Conservation (phyloP, 2,113 vertebrate genomes). For the Plectropomus leopardus region DNA sequence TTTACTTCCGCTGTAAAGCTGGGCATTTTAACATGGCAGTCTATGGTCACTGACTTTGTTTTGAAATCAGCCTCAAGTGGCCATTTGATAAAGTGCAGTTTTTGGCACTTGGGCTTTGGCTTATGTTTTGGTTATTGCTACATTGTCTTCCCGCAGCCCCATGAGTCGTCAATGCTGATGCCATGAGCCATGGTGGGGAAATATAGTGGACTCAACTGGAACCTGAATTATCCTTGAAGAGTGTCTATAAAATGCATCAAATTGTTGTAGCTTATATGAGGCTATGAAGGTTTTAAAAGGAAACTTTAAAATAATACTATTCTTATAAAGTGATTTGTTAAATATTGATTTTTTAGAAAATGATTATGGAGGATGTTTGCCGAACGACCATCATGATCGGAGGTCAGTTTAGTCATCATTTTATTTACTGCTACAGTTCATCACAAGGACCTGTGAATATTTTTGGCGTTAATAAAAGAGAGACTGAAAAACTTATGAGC, state of each 20-base stretch:
- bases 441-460: constrained; percentile 10
- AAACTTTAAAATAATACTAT: not conserved
- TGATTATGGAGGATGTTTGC: not conserved
- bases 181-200: not conserved
- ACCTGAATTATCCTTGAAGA: not conserved
- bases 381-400: not conserved
- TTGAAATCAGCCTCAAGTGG: too few species aligned
- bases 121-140: too few species aligned
- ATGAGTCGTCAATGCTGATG: too few species aligned
- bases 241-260: not conserved
- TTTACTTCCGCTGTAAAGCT: too few species aligned
- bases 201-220: not conserved
- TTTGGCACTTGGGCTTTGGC: too few species aligned
- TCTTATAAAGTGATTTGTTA: not conserved
- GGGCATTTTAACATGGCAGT: too few species aligned
- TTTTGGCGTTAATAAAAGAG: constrained; percentile 42
- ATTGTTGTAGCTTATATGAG: not conserved
- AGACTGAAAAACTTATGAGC: constrained; percentile 56
- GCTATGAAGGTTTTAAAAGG: not conserved
- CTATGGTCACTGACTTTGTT: too few species aligned
- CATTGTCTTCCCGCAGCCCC: not conserved
- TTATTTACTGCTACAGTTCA: constrained; percentile 24
- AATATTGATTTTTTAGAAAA: not conserved
- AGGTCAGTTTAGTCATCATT: not conserved
- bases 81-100: too few species aligned